A percentile compares a stretch with the other conserved stretches of the same genome.
phyloP scores from a whole-genome alignment of 2,797 vertebrate species.

The Oophaga sylvatica region DNA sequence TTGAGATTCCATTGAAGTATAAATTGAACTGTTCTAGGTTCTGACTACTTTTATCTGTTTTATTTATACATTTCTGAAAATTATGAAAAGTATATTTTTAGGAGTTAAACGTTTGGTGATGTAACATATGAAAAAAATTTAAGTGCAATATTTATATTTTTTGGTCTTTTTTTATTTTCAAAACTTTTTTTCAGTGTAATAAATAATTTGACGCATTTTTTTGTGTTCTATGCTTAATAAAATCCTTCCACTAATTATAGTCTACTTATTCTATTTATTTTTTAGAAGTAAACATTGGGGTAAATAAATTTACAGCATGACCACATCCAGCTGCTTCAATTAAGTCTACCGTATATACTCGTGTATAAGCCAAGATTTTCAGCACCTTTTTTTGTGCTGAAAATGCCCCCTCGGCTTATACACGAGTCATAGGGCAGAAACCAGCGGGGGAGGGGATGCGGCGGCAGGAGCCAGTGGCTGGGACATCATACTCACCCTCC shows the following conservation, averaged over 20 bases:
- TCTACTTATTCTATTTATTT: background rate
- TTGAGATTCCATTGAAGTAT: slow-evolving; percentile 42
- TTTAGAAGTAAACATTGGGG: background rate
- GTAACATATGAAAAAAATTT: slow-evolving; percentile 68
- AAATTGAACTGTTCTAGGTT: slow-evolving; percentile 58
- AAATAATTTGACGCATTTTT: slow-evolving; percentile 66
- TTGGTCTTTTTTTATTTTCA: slow-evolving; percentile 50
- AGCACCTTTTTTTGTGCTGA: too few relatives aligned
- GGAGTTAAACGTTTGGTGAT: slow-evolving; percentile 68
- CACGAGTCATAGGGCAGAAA: too few relatives aligned
- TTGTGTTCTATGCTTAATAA: slow-evolving; percentile 75
- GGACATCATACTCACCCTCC: too few relatives aligned
- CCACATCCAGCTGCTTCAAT: too few relatives aligned
- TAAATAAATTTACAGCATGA: background rate
- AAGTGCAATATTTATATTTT: slow-evolving; percentile 80
- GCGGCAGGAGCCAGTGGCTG: too few relatives aligned
- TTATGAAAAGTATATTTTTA: slow-evolving; percentile 63
- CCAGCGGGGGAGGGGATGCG: too few relatives aligned
- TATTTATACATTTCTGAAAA: slow-evolving; percentile 70
- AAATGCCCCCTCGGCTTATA: too few relatives aligned
- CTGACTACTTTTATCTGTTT: slow-evolving; percentile 62
- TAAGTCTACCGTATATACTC: too few relatives aligned
- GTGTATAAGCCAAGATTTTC: too few relatives aligned
- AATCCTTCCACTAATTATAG: slow-evolving; percentile 56
- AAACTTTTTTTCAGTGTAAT: slow-evolving; percentile 54